A percentile compares a stretch with the other conserved stretches of the same genome.
Conservation (phyloP, 2,888 invertebrate genomes). For the Metallyticus violacea region DNA sequence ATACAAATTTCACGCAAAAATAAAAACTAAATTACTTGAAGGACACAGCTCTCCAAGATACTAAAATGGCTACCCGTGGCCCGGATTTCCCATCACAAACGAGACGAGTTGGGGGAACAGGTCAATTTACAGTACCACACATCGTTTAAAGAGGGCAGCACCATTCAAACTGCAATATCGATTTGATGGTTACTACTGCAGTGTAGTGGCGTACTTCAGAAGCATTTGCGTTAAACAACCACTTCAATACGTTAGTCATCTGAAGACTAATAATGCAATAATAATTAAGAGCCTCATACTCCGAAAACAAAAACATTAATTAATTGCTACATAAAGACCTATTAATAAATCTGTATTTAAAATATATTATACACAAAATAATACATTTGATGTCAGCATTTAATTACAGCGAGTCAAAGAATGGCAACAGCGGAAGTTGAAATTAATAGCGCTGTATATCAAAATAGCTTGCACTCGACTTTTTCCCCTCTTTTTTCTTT, state of each 20-base stretch:
- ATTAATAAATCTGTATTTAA: too few species aligned
- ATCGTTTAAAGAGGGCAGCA: not conserved
- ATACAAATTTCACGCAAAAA: slow-evolving; percentile 20
- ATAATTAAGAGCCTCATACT: too few species aligned
- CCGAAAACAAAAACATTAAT: not conserved
- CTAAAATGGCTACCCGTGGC: slow-evolving; percentile 39
- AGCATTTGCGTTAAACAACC: not conserved
- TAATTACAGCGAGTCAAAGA: not conserved
- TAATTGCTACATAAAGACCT: too few species aligned
- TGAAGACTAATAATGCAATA: not conserved
- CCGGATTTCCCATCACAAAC: slow-evolving; percentile 40
- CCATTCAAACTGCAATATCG: not conserved
- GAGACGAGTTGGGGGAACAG: slow-evolving; percentile 37
- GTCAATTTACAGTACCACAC: slow-evolving; percentile 38
- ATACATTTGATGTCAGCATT: not conserved
- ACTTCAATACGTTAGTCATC: not conserved
- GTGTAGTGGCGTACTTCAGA: not conserved
- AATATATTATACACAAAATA: too few species aligned
- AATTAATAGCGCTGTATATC: too few species aligned
- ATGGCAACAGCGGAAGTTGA: not conserved
- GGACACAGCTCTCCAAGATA: slow-evolving; percentile 34
- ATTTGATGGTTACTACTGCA: not conserved
- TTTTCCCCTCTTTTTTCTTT: too few species aligned
- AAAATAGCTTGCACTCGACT: too few species aligned
- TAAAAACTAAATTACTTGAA: slow-evolving; percentile 26